Conservation (phyloP, 2,797 vertebrate species). For the Somateria mollissima region DNA sequence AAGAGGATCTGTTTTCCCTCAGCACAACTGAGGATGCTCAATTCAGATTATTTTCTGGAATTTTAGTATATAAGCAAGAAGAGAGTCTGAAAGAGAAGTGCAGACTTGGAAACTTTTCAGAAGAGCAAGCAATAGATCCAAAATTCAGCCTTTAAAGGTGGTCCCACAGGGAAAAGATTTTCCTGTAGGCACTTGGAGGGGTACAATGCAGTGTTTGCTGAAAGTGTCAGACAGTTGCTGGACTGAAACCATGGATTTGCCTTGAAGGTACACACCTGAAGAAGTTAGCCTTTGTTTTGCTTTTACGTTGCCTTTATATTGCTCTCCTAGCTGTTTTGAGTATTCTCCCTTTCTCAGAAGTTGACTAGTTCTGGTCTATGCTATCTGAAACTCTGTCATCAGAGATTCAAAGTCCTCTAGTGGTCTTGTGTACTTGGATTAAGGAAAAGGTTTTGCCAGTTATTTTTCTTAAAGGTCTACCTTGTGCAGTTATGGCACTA, state of each 20-base stretch:
- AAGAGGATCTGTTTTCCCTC: neutral
- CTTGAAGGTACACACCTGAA: neutral
- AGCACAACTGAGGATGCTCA: neutral
- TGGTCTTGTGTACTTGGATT: neutral
- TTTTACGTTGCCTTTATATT: neutral
- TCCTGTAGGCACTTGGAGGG: neutral
- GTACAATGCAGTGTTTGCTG: neutral
- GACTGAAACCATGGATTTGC: neutral
- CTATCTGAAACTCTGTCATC: neutral
- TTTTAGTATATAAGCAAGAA: neutral
- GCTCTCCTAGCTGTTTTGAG: neutral
- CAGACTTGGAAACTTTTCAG: neutral
- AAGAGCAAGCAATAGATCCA: neutral
- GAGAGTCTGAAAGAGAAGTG: neutral
- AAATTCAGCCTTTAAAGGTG: neutral
- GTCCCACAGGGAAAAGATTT: neutral
- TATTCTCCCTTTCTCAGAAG: neutral
- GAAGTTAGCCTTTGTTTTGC: neutral
- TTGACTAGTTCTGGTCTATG: neutral
- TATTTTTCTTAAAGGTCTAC: neutral
- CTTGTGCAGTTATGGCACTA: neutral
- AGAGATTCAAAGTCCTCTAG: neutral
- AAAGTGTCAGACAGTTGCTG: neutral
- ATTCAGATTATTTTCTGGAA: neutral
- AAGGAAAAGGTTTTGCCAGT: neutral